A percentile compares a stretch with the other conserved stretches of the same genome.
phyloP scores from a whole-genome alignment of 2,113 vertebrate species.

The Solenodon paradoxus region DNA sequence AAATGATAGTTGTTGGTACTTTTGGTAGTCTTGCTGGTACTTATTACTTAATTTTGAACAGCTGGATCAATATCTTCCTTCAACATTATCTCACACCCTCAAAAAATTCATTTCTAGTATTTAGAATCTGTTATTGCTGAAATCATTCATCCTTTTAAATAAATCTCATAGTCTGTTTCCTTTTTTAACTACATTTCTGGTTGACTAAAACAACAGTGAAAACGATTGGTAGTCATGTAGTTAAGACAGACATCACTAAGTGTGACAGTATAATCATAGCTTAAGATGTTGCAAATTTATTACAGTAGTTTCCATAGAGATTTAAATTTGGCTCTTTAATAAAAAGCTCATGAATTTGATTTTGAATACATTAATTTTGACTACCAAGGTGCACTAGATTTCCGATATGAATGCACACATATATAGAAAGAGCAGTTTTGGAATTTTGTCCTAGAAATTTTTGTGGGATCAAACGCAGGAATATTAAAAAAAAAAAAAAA shows the following conservation, averaged over 20 bases:
- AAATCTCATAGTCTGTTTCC: conserved; percentile 48
- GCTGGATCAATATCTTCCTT: neutral
- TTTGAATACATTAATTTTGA: conserved; percentile 62
- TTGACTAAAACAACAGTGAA: conserved; percentile 52
- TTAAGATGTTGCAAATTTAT: conserved; percentile 64
- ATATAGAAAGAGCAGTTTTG: neutral
- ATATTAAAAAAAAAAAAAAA: conserved; percentile 4
- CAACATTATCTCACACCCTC: neutral
- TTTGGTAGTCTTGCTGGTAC: conserved; percentile 6
- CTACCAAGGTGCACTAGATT: conserved; percentile 7
- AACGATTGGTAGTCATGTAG: conserved; percentile 48
- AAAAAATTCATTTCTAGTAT: conserved; percentile 17
- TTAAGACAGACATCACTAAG: conserved; percentile 66
- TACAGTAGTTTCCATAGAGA: conserved; percentile 73
- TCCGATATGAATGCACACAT: neutral
- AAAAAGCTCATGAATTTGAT: conserved; percentile 30
- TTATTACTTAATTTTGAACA: conserved; percentile 22
- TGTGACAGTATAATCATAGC: conserved; percentile 74
- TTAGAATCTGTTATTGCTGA: conserved; percentile 42
- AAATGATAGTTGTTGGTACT: neutral
- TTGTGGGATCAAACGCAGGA: neutral
- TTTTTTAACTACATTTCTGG: conserved; percentile 53
- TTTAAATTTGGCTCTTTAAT: conserved; percentile 72
- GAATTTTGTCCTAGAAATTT: neutral
- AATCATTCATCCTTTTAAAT: conserved; percentile 47